These are phyloP conservation scores for Heterotis niloticus DNA, from an alignment of 2,113 vertebrate genomes.

Conservation along the genomic window DNA sequence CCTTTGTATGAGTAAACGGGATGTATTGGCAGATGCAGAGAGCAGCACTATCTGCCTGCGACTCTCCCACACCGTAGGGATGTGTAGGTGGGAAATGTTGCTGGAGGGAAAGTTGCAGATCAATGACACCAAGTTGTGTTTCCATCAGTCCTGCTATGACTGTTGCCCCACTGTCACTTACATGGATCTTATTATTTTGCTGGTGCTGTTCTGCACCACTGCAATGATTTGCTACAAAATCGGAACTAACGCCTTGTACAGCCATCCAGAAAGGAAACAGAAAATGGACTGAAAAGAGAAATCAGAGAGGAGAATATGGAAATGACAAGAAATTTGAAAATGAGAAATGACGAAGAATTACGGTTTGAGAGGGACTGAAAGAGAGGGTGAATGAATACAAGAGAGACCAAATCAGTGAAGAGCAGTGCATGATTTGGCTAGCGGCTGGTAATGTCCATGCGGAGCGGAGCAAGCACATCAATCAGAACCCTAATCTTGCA, in stretches of 20 bases:
- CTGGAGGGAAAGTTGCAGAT: background rate
- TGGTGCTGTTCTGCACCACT: background rate
- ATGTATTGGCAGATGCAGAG: background rate
- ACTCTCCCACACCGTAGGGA: background rate
- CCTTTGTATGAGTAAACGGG: background rate
- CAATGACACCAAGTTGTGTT: background rate
- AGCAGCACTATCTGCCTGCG: background rate
- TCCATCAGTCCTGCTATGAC: background rate
- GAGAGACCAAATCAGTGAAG: background rate
- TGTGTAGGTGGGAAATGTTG: background rate
- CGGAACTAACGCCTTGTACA: background rate
- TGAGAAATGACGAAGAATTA: background rate
- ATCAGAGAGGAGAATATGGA: background rate
- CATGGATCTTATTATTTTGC: background rate
- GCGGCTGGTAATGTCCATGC: background rate
- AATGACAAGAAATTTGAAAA: background rate
- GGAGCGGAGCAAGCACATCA: background rate
- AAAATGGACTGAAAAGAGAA: background rate
- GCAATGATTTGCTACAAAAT: background rate
- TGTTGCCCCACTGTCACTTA: background rate
- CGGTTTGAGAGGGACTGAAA: background rate
- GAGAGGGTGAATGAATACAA: background rate
- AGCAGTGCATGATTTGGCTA: background rate
- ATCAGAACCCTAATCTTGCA: conserved; percentile 6
- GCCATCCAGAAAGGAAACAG: background rate